Percentiles rank a stretch among this genome's conserved stretches.
Conservation (phyloP, 2,113 vertebrate genomes). For the Okapia johnstoni region DNA sequence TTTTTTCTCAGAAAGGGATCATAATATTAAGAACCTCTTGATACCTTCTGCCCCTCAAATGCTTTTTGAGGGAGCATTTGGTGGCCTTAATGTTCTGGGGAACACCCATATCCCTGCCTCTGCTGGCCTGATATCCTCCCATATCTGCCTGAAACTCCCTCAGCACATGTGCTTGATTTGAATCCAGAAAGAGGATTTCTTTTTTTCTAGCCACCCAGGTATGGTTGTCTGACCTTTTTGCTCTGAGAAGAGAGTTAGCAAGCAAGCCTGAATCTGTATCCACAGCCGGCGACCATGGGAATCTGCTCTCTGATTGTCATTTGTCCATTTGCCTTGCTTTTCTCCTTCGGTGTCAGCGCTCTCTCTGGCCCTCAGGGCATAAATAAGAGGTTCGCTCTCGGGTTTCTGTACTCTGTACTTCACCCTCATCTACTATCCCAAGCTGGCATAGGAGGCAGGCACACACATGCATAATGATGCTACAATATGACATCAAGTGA, state of each 20-base stretch:
- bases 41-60: not conserved
- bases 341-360: too few species aligned
- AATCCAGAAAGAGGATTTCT: not conserved
- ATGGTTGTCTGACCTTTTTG: not conserved
- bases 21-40: not conserved
- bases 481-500: not conserved
- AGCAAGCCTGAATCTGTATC: not conserved
- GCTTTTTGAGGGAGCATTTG: not conserved
- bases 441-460: not conserved
- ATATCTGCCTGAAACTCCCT: not conserved
- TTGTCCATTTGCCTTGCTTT: not conserved
- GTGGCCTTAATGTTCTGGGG: not conserved
- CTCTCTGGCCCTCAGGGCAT: accelerated
- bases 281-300: not conserved
- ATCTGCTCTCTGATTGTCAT: not conserved
- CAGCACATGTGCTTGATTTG: not conserved
- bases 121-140: not conserved
- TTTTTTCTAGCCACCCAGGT: not conserved
- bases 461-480: not conserved
- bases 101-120: not conserved
- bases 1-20: not conserved
- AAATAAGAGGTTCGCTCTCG: not conserved
- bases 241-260: not conserved
- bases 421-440: not conserved
- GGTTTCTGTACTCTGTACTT: not conserved